Evolutionary conservation across 2,888 invertebrate species (phyloP).

Genomic region (Troides oblongomaculatus): DNA sequence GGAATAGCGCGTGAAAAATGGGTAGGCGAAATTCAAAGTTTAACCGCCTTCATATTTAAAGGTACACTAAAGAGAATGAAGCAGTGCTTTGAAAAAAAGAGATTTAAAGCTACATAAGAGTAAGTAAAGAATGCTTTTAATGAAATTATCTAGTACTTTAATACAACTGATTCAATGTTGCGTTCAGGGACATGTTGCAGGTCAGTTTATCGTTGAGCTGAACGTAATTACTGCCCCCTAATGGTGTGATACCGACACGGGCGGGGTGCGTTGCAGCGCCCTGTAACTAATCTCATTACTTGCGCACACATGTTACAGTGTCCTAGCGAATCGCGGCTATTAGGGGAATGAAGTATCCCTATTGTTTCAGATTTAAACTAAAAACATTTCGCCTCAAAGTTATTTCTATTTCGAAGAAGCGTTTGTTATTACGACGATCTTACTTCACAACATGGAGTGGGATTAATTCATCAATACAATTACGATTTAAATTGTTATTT

Average conservation of each 20-base stretch:
- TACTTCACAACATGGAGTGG: neutral
- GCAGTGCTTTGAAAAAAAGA: too few species aligned
- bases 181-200: neutral
- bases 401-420: neutral
- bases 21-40: too few species aligned
- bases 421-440: neutral
- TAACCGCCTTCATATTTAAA: too few species aligned
- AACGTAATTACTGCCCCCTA: slow-evolving; percentile 30
- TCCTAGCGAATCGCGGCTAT: neutral
- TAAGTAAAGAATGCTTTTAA: neutral
- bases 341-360: neutral
- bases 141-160: neutral
- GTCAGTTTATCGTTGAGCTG: slow-evolving; percentile 21
- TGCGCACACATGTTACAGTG: slow-evolving; percentile 13
- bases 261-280: slow-evolving; percentile 27
- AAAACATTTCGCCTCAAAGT: neutral
- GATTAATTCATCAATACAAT: neutral
- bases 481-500: neutral
- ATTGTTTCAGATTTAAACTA: neutral
- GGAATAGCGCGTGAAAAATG: too few species aligned
- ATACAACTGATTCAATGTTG: neutral
- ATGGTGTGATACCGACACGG: slow-evolving; percentile 29
- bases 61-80: too few species aligned
- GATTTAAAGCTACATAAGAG: too few species aligned
- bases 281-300: slow-evolving; percentile 30